phyloP scores from a whole-genome alignment of 64 coral and sea anemone species.

The Montipora sp. region DNA sequence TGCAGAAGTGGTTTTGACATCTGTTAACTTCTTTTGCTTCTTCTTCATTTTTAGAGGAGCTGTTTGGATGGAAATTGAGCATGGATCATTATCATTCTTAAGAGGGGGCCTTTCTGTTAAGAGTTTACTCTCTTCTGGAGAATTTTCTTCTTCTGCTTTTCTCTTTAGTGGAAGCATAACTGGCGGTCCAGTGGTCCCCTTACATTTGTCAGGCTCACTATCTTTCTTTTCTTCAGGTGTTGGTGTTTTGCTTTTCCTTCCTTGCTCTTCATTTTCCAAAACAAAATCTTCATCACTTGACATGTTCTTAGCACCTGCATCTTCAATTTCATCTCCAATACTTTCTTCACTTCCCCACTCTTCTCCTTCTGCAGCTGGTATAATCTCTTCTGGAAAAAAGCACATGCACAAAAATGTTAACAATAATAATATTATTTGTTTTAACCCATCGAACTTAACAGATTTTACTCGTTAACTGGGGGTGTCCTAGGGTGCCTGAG shows the following conservation, averaged over 20 bases:
- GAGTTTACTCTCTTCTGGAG: neutral
- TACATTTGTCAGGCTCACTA: neutral
- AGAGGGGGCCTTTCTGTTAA: neutral
- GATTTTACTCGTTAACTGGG: too few species aligned
- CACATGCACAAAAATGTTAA: neutral
- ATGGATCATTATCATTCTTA: neutral
- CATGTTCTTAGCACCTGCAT: slow-evolving; percentile 61
- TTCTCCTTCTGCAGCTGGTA: slow-evolving; percentile 50
- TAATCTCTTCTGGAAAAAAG: neutral
- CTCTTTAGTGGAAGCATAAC: slow-evolving; percentile 21
- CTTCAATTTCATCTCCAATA: slow-evolving; percentile 71
- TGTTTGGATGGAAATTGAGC: slow-evolving; percentile 66
- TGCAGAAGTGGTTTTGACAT: neutral
- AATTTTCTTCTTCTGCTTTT: slow-evolving; percentile 20
- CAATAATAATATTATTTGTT: too few species aligned
- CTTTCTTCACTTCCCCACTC: slow-evolving; percentile 92
- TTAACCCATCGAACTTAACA: too few species aligned
- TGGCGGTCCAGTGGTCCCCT: neutral
- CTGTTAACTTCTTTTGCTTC: slow-evolving; percentile 43
- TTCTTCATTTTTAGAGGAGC: slow-evolving; percentile 59
- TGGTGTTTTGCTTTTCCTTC: neutral
- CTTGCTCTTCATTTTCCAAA: slow-evolving; percentile 49
- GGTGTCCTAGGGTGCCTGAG: too few species aligned
- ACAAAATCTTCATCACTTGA: slow-evolving; percentile 82
- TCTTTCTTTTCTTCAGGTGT: neutral